Percentiles rank a stretch among this genome's conserved stretches.
Conservation (phyloP, 2,888 invertebrate species). For the Drosophila eohydei region DNA sequence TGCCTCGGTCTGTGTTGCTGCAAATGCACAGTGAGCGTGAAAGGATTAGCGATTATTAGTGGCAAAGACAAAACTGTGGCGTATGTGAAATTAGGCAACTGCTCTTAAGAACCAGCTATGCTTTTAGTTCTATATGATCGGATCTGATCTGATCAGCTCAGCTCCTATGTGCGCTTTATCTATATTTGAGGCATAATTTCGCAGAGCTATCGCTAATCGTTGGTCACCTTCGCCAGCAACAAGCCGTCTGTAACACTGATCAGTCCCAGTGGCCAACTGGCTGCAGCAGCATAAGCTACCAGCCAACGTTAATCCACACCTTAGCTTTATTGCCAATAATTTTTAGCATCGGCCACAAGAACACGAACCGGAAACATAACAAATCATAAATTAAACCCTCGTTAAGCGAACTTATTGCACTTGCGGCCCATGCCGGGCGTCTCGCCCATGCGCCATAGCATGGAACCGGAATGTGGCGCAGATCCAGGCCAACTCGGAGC, state of each 20-base stretch:
- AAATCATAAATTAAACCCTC: conserved; percentile 85
- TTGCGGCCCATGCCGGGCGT: conserved; percentile 57
- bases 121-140: background rate
- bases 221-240: conserved; percentile 15
- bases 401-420: conserved; percentile 83
- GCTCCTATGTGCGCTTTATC: background rate
- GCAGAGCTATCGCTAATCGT: conserved; percentile 39
- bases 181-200: conserved; percentile 11
- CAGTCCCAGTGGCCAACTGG: conserved; percentile 40
- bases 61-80: conserved; percentile 51
- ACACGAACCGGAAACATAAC: conserved; percentile 84
- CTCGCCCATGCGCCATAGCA: conserved; percentile 74
- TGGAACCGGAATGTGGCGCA: conserved; percentile 40
- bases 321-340: conserved; percentile 80
- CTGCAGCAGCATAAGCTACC: conserved; percentile 49
- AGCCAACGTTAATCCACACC: conserved; percentile 80
- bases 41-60: conserved; percentile 83
- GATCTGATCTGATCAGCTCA: background rate
- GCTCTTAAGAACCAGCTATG: background rate
- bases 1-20: conserved; percentile 3
- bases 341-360: conserved; percentile 66
- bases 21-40: conserved; percentile 83
- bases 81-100: conserved; percentile 15
- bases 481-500: conserved; percentile 17
- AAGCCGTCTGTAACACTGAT: conserved; percentile 16